phyloP scores from a whole-genome alignment of 2,888 invertebrate genomes.

The Agapetus fuscipes region DNA sequence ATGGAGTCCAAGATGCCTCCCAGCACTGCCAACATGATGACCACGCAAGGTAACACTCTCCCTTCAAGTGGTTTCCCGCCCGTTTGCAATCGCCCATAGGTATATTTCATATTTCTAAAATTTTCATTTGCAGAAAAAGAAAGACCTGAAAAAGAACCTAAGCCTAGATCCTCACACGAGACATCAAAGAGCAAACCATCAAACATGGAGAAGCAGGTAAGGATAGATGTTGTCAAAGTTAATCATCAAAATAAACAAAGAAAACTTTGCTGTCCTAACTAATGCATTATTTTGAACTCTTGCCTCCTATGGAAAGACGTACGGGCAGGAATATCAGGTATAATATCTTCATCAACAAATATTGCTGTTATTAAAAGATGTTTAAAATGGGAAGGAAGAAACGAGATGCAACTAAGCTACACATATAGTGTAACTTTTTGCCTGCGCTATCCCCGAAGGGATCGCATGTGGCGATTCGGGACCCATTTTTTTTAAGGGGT shows the following conservation, averaged over 20 bases:
- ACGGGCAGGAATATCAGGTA: constrained; percentile 20
- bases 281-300: constrained; percentile 9
- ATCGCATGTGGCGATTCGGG: no score
- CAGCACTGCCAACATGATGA: constrained; percentile 16
- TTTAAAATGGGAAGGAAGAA: no score
- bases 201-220: constrained; percentile 79
- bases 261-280: not conserved
- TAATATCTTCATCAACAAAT: no score
- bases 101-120: not conserved
- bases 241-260: not conserved
- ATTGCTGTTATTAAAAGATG: no score
- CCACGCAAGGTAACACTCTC: no score
- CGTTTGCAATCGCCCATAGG: constrained; percentile 17
- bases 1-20: constrained; percentile 53
- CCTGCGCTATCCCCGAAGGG: no score
- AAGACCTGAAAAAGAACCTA: constrained; percentile 32
- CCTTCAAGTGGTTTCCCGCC: not conserved
- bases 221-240: constrained; percentile 6
- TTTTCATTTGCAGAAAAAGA: constrained; percentile 14
- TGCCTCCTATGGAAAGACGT: constrained; percentile 15
- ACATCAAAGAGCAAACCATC: constrained; percentile 38
- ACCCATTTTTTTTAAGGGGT: no score
- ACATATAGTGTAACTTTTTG: no score
- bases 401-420: no score
- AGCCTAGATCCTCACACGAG: constrained; percentile 32